A percentile compares a stretch with the other conserved stretches of the same genome.
phyloP scores from a whole-genome alignment of 1,140 invertebrate species.

The Scylla paramamosain region DNA sequence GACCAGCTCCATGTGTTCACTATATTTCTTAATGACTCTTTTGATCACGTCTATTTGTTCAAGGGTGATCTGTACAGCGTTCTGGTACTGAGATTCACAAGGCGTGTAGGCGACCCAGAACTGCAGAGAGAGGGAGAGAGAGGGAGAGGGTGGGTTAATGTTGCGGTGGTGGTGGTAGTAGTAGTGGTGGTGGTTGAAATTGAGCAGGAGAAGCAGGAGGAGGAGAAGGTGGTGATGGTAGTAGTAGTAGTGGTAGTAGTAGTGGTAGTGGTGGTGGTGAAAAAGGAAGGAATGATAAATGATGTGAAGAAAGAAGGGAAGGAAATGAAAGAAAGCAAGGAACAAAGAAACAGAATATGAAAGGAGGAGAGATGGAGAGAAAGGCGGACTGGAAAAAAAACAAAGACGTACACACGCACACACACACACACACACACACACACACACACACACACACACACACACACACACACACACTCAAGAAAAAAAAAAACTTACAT shows the following conservation, averaged over 20 bases:
- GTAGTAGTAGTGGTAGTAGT: slow-evolving; percentile 3
- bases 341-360: background rate
- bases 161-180: background rate
- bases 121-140: slow-evolving; percentile 80
- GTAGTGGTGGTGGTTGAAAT: background rate
- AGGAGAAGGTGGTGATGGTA: background rate
- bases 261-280: background rate
- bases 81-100: slow-evolving; percentile 90
- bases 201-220: background rate
- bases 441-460: too few species aligned
- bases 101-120: slow-evolving; percentile 94
- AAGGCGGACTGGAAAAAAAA: too few species aligned
- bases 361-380: background rate
- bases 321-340: background rate
- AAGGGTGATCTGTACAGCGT: slow-evolving; percentile 91
- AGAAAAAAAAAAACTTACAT: too few species aligned
- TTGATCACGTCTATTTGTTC: slow-evolving; percentile 94
- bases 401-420: too few species aligned
- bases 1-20: slow-evolving; percentile 74
- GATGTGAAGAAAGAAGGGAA: background rate
- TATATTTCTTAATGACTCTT: slow-evolving; percentile 89
- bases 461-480: too few species aligned
- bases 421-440: too few species aligned
- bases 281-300: background rate
- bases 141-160: background rate